Base-by-base conservation (phyloP, 2,797 vertebrate genomes). In the Poliocrania exsul region DNA sequence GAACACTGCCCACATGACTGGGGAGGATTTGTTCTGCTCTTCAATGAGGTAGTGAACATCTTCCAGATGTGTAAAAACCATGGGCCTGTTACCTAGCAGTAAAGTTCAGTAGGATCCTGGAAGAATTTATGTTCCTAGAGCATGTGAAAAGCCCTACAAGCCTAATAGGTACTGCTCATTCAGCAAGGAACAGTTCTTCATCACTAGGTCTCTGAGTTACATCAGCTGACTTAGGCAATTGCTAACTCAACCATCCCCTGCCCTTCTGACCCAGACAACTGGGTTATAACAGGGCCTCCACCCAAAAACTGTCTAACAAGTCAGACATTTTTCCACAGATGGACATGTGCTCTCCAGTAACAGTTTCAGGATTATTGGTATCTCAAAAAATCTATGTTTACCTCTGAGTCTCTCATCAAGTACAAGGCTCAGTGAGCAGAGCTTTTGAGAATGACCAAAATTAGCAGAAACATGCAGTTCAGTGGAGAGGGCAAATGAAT, bases 231-330 rank as follows among this genome's bases (percentile, higher is more conserved):
- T 87, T 67, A 50, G 0, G 2, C 74, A 87, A 75, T 18, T 69
- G 35, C 84, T 58, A 84, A 67, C 50, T 94, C 78, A 87, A 31
- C 57, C 66, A 35, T 89, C 65, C 31, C 53, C 38, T 86, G 62
- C 65, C 92, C 77, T 94, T 91, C 86, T 92, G 80, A 92, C 86
- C 46, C 56, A 94, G 91, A 81, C 57, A 86, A 79, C 26, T n/a
- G 56, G 35, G 46, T 92, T 86, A 2, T 6, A 83, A 65, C 9
- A 51, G 54, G 11, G 56, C 31, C 91, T 80, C 87, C 80, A 77
- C 85, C 88, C 69, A 65, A 57, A 40, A 54, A 9, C 61, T 49
- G 54, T 51, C 65, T 67, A 24, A 18, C 1, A 4, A 75, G 81
- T 66, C 79, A 61, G 67, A 65, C 0, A 0, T 40, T 86, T 71